Percentiles rank a stretch among this genome's conserved stretches.
Evolutionary conservation across 2,113 vertebrate genomes (phyloP).

Genomic region (Parus major): DNA sequence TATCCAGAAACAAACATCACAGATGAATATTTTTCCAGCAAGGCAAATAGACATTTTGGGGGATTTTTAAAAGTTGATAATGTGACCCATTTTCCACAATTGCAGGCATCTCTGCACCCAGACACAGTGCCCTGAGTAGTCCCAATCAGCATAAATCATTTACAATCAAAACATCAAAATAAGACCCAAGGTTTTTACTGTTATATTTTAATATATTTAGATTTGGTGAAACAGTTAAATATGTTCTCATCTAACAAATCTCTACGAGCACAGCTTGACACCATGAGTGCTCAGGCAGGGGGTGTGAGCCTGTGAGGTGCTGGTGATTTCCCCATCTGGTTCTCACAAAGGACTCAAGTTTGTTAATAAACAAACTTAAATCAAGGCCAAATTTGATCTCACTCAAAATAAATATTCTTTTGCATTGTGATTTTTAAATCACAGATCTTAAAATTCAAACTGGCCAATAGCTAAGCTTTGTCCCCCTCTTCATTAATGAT

Average conservation of each 20-base stretch:
- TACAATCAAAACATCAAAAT: neutral
- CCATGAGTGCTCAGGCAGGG: neutral
- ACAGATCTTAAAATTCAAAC: neutral
- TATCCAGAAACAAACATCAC: neutral
- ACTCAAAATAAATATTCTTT: neutral
- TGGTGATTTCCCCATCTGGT: neutral
- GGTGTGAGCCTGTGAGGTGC: rapidly evolving
- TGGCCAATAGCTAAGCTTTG: neutral
- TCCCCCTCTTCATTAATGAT: neutral
- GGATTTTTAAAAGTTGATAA: neutral
- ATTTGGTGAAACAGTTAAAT: neutral
- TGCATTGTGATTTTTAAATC: neutral
- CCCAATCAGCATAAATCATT: neutral
- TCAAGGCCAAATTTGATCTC: neutral
- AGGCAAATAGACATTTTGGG: neutral
- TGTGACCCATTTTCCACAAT: neutral
- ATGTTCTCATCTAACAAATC: neutral
- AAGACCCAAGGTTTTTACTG: neutral
- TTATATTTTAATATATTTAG: neutral
- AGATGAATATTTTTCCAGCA: neutral
- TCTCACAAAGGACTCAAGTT: neutral
- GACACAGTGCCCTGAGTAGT: neutral
- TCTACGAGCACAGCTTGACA: neutral
- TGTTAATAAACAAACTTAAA: neutral
- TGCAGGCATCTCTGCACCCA: neutral